Evolutionary conservation across 2,888 invertebrate species (phyloP).

Genomic region (Pollenia griseotomentosa): DNA sequence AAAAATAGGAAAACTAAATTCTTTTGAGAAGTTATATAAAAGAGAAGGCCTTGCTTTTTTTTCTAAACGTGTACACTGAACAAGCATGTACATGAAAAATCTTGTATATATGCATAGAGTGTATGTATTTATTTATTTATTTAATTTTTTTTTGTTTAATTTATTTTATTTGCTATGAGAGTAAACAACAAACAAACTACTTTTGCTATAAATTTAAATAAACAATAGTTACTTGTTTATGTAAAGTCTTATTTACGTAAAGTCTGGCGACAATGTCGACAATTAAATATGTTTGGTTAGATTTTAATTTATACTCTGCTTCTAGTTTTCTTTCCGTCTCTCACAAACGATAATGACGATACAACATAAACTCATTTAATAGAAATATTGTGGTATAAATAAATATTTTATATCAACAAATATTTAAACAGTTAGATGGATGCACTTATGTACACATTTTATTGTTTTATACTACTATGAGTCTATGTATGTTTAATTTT

Average conservation of each 20-base stretch:
- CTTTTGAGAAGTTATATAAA: too few species aligned
- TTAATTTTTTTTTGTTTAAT: too few species aligned
- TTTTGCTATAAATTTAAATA: not conserved
- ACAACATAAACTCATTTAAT: constrained; percentile 7
- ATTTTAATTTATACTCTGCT: not conserved
- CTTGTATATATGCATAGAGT: not conserved
- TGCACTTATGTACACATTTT: constrained; percentile 1
- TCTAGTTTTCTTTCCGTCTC: too few species aligned
- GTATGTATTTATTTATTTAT: not conserved
- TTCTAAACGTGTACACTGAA: not conserved
- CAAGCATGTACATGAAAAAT: not conserved
- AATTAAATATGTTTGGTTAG: constrained; percentile 8
- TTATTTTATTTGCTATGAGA: not conserved
- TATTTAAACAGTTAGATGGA: not conserved
- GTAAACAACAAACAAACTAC: not conserved
- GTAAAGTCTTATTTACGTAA: not conserved
- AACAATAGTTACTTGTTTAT: constrained; percentile 3
- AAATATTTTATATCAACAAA: not conserved
- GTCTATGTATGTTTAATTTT: not conserved
- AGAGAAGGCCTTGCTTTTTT: not conserved
- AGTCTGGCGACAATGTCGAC: not conserved
- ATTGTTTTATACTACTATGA: not conserved
- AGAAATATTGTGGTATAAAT: constrained; percentile 14
- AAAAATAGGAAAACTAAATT: too few species aligned
- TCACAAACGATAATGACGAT: not conserved